phyloP scores from a whole-genome alignment of 2,113 vertebrate genomes.

The Perca schrenkii region DNA sequence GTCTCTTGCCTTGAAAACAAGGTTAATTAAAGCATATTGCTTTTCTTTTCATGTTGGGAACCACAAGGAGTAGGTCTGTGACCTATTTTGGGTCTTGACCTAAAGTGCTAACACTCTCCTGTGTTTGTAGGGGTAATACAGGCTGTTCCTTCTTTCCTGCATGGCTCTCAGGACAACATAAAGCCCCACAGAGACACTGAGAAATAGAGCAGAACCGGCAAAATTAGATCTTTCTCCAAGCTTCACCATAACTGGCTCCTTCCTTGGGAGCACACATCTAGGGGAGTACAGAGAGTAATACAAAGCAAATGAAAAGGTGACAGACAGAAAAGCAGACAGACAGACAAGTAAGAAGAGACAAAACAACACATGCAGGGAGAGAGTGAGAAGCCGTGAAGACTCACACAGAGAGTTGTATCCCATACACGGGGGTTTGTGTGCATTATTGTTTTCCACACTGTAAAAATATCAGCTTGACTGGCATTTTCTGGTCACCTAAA shows the following conservation, averaged over 20 bases:
- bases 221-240: conserved; percentile 68
- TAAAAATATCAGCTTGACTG: conserved; percentile 27
- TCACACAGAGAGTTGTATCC: neutral
- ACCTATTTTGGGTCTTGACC: conserved; percentile 61
- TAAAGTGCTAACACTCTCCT: conserved; percentile 39
- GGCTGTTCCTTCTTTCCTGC: conserved; percentile 30
- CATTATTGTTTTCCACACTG: neutral
- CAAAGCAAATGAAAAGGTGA: conserved; percentile 34
- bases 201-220: conserved; percentile 76
- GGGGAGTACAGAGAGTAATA: conserved; percentile 24
- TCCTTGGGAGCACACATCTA: conserved; percentile 47
- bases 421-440: neutral
- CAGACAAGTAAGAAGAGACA: neutral
- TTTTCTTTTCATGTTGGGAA: conserved; percentile 40
- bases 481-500: conserved; percentile 24
- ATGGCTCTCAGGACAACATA: conserved; percentile 58
- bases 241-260: conserved; percentile 38
- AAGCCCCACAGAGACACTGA: conserved; percentile 60
- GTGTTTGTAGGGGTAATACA: conserved; percentile 31
- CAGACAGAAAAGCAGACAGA: neutral
- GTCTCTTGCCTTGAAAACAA: conserved; percentile 47
- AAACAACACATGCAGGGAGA: conserved; percentile 5
- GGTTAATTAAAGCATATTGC: conserved; percentile 55
- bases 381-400: neutral
- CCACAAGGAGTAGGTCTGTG: conserved; percentile 49